Conservation (phyloP, 2,888 invertebrate species). For the Tetrapedia diversipes region DNA sequence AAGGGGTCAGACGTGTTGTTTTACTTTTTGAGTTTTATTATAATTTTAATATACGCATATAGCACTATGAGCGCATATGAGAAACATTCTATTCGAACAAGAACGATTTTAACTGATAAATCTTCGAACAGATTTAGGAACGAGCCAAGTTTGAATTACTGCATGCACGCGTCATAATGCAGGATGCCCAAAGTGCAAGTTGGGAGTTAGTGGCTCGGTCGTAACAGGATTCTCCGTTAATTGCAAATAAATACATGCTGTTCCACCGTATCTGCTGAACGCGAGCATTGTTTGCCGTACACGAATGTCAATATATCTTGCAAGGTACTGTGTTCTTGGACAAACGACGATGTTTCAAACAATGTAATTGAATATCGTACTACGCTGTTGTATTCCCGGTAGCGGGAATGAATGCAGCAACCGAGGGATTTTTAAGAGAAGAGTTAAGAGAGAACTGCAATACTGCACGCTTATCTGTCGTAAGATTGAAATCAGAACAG, state of each 20-base stretch:
- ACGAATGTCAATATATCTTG: conserved; percentile 35
- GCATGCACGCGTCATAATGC: conserved; percentile 8
- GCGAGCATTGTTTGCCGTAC: conserved; percentile 35
- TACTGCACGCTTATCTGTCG: no score
- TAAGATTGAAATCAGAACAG: no score
- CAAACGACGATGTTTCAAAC: conserved; percentile 14
- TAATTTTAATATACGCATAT: no score
- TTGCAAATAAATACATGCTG: conserved; percentile 38
- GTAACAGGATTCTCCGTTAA: conserved; percentile 40
- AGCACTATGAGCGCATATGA: no score
- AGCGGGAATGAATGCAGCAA: no score
- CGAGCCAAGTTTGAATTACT: background rate
- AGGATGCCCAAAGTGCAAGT: conserved; percentile 27
- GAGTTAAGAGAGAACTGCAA: no score
- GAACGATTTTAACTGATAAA: background rate
- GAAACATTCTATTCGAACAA: no score
- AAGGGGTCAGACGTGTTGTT: no score
- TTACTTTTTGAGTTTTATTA: no score
- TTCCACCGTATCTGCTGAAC: conserved; percentile 25
- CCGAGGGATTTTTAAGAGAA: no score
- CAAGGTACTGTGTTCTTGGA: conserved; percentile 3
- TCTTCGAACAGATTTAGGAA: background rate
- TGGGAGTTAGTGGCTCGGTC: conserved; percentile 32
- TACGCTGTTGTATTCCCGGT: no score
- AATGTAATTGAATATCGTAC: conserved; percentile 4